Conservation (phyloP, 2,797 vertebrate species). For the Characodon lateralis region DNA sequence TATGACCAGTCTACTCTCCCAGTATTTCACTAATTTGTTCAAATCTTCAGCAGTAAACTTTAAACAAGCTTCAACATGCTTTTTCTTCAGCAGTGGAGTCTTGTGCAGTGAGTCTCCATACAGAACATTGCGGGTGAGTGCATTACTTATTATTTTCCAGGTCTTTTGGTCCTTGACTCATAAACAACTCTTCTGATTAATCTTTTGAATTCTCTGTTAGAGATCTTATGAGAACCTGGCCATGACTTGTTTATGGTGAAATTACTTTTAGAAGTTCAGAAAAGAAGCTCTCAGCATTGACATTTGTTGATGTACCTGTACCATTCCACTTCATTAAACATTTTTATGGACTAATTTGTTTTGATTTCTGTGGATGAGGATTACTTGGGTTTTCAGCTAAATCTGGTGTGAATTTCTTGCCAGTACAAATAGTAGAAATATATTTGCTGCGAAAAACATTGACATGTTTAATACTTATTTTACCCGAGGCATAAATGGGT, state of each 20-base stretch:
- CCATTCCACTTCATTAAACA: neutral
- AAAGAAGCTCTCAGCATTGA: neutral
- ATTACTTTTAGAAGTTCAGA: neutral
- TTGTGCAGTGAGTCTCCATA: neutral
- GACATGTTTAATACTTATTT: neutral
- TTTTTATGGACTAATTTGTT: neutral
- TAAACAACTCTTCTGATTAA: neutral
- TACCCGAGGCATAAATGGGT: too few species aligned
- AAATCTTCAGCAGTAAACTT: neutral
- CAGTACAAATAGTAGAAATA: too few species aligned
- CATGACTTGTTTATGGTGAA: neutral
- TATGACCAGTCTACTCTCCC: too few species aligned
- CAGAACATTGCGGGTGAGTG: neutral
- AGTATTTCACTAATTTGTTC: too few species aligned
- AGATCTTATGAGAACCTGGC: neutral
- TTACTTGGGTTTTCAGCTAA: neutral
- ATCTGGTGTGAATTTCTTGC: too few species aligned
- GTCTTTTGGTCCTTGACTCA: neutral
- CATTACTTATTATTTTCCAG: too few species aligned
- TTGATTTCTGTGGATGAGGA: neutral
- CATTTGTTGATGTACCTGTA: too few species aligned
- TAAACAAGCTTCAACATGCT: neutral
- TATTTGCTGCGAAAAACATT: neutral
- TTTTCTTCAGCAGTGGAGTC: neutral
- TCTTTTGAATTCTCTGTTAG: neutral